Evolutionary conservation across 2,888 invertebrate species (phyloP).

Genomic region (Chloromyia formosa): DNA sequence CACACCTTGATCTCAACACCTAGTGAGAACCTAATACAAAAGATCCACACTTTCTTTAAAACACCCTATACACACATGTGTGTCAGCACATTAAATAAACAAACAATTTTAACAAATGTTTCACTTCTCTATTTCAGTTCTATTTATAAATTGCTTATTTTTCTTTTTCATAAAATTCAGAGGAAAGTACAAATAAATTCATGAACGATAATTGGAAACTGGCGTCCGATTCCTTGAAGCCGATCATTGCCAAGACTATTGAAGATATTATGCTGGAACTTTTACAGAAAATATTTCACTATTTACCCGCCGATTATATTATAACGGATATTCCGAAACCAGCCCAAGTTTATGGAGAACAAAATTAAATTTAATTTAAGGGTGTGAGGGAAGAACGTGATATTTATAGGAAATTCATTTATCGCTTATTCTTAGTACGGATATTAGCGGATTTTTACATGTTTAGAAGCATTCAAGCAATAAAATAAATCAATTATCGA

Average conservation of each 20-base stretch:
- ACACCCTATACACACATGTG: too few relatives aligned
- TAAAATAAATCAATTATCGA: too few relatives aligned
- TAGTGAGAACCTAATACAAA: too few relatives aligned
- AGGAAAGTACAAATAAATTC: conserved; percentile 74
- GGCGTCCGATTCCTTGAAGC: conserved; percentile 72
- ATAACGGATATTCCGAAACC: conserved; percentile 68
- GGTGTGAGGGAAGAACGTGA: too few relatives aligned
- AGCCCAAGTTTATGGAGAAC: conserved; percentile 30
- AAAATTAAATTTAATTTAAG: not conserved
- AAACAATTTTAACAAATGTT: too few relatives aligned
- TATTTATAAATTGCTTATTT: not conserved
- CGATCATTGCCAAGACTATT: conserved; percentile 72
- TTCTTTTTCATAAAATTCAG: conserved; percentile 61
- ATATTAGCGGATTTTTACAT: too few relatives aligned
- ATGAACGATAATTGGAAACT: conserved; percentile 77
- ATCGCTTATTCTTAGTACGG: too few relatives aligned
- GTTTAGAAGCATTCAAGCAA: too few relatives aligned
- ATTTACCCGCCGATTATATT: conserved; percentile 74
- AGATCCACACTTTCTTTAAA: too few relatives aligned
- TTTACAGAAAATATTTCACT: conserved; percentile 71
- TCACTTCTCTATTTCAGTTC: not conserved
- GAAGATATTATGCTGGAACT: conserved; percentile 72
- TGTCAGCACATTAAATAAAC: not conserved
- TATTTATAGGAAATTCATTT: too few relatives aligned
- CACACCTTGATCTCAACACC: too few relatives aligned